Evolutionary conservation across 2,797 vertebrate genomes (phyloP), one percentile per base, ranked within the genome.

Genomic region (Petrocephalus sullivani): DNA sequence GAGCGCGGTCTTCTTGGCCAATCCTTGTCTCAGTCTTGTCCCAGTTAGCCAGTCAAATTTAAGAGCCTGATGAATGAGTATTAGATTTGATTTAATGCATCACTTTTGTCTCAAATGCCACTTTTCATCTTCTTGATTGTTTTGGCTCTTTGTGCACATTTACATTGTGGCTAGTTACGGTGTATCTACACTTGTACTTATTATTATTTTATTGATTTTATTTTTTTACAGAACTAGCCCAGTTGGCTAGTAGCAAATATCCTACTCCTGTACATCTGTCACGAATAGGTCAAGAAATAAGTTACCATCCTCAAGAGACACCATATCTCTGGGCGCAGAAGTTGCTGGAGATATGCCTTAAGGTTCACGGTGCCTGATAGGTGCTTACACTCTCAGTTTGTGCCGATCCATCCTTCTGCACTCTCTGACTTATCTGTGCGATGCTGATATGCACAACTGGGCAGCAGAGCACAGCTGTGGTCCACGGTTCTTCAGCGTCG

Each of bases 241-340:
- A 71, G 14, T 7, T 71, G 33, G 12, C 33, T 33, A 37, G 1
- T 71, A 37, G 28, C 28, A 6, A 71, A 71, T 37, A 71, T 71
- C 37, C 4, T 37, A 71, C 33, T 71, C 64, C 64, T 37, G 28
- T 53, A 75, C 9, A 14, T 57, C 23, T 81, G 57, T 33, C 41
- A 46, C 4, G 41, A 46, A 67, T 89, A 49, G 9, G 78, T n/a
- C 46, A 41, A 10, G 46, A 16, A 81, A 49, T 51, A 67, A 89
- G 90, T 90, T 81, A 71, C 51, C 58, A 12, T 64, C 85, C 90
- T 87, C 67, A 23, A 86, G 21, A 90, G 46, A 88, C 78, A 57
- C 57, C 9, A 33, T 84, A 58, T 41, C 78, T 23, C 49, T 4
- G 78, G 81, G 58, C 10, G 23, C 49, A 57, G 88, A 61, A 14